Evolutionary conservation across 2,797 vertebrate genomes (phyloP), one percentile per base, ranked within the genome.

Genomic region (Poecilia velifera): DNA sequence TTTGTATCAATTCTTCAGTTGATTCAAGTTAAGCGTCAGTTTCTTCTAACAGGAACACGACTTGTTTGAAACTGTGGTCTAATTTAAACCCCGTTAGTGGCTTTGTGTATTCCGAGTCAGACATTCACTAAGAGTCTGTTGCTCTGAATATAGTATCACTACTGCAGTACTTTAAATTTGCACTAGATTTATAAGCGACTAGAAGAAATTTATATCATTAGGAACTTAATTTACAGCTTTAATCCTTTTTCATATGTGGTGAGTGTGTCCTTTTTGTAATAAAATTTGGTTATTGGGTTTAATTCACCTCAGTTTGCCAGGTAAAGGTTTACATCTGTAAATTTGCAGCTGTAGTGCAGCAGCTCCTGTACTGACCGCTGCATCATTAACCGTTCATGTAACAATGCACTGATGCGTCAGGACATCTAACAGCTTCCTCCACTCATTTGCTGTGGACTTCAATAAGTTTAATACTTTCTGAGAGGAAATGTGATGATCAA

Each of bases 221-320:
- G n/a, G 47, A 9, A 28, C 14, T 16, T 39, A 8, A 66, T 71
- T 88, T 47, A 39, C 31, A 74, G 10, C 78, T 4, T 34, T 46
- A 81, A 22, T 20, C 1, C 4, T 57, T 16, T 20, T 77, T 73
- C 25, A 45, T 57, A 55, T 64, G 49, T 77, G 81, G 57, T 76
- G 80, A 88, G 89, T 91, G 77, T 79, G 75, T 84, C 75, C 57
- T 88, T 87, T 90, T 84, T 77, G 83, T 68, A 20, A 72, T 64
- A 53, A 45, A 13, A 31, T 28, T 64, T 0, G 7, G 73, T 47
- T 66, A 72, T 53, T 79, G 51, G 31, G 25, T 43, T 74, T 39
- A 53, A 74, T 46, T 22, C 10, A 3, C 41, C 47, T 77, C 28
- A 71, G 20, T 59, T 36, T 81, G 34, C 22, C 6, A 51, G 31